Base-by-base conservation (phyloP, 2,888 invertebrate genomes). In the Choristoneura rosaceana region DNA sequence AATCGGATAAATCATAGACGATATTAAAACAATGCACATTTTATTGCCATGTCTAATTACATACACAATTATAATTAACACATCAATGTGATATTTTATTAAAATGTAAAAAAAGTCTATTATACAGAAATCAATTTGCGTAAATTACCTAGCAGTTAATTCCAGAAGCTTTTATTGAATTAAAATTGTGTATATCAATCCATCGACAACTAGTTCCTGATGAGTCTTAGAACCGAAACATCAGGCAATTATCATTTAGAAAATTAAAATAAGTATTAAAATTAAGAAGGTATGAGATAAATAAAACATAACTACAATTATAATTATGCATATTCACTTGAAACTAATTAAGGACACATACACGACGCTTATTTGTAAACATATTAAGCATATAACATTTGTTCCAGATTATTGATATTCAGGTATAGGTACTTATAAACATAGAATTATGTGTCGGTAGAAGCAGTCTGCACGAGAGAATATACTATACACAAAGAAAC, bases 161-260 rank as follows among this genome's bases (percentile, higher is more conserved):
- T 75, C 74, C 66, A 76, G 74, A 81, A 80, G 74, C 71, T 76
- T 25, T 74, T 61, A 69, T 77, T 71, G 68, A 87, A 90, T 91
- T 91, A 91, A 85, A 93, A 93, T 93, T 93, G 93, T 93, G 92
- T 92, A 92, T 92, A 92, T 90, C 82, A 90, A 92, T 89, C 82
- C 83, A 87, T 82, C 75, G 85, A 86, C 84, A 83, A 70, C 43
- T 41, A 80, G 79, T 82, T 77, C 75, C 85, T 84, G 89, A 88
- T 81, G 90, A 77, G 80, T 91, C 92, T 90, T 90, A 92, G 86
- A 92, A 92, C 90, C 75, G 91, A 92, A 84, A 87, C 90, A 87
- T 84, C 90, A 84, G 82, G 66, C 61, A 52, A 70, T 78, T 76
- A 79, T 80, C 78, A 83, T 84, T 84, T 84, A 87, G 82, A 87